phyloP scores from a whole-genome alignment of 2,888 invertebrate genomes.

The Sepiola atlantica region DNA sequence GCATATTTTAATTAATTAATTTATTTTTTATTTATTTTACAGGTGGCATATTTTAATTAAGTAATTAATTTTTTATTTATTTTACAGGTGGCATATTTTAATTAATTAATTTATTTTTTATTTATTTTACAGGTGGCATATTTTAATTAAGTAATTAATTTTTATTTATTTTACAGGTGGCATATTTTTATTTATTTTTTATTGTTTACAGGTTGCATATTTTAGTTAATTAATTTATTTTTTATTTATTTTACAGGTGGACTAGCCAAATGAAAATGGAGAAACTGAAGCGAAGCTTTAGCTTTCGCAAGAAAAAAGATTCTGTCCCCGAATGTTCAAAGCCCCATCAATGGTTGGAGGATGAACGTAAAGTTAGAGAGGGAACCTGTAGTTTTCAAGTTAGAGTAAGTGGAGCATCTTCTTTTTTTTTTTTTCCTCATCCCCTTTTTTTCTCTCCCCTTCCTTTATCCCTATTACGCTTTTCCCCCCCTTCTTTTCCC shows the following conservation, averaged over 20 bases:
- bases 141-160: too few relatives aligned
- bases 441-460: neutral
- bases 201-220: too few relatives aligned
- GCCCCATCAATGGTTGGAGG: slow-evolving; percentile 98
- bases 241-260: neutral
- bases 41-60: too few relatives aligned
- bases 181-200: too few relatives aligned
- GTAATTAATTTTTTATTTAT: too few relatives aligned
- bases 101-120: too few relatives aligned
- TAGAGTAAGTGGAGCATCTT: slow-evolving; percentile 79
- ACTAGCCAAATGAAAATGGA: slow-evolving; percentile 65
- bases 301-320: slow-evolving; percentile 85
- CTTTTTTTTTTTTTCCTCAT: neutral
- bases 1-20: too few relatives aligned
- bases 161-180: too few relatives aligned
- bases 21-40: too few relatives aligned
- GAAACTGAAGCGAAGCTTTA: slow-evolving; percentile 73
- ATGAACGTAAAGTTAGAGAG: slow-evolving; percentile 95
- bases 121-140: too few relatives aligned
- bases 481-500: neutral
- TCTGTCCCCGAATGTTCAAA: slow-evolving; percentile 86
- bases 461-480: neutral
- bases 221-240: neutral
- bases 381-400: slow-evolving; percentile 98
- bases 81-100: too few relatives aligned